These are phyloP conservation scores for Agrypnia vestita DNA, from an alignment of 1,140 invertebrate genomes.

Conservation along the genomic window DNA sequence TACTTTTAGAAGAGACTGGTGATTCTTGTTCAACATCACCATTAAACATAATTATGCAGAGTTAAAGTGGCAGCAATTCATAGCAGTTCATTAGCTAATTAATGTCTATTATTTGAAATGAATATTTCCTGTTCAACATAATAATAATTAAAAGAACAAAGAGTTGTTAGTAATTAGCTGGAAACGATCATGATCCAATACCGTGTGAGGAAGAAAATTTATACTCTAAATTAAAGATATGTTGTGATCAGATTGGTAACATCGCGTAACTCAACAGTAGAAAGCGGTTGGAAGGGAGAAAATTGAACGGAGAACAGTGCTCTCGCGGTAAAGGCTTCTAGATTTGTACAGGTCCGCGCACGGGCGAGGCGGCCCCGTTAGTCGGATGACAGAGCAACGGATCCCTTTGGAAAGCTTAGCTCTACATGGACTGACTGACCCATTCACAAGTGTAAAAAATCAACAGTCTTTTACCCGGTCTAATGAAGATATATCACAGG, in stretches of 20 bases:
- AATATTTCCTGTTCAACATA: no score
- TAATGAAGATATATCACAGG: no score
- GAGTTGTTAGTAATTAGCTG: not conserved
- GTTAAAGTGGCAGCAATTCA: no score
- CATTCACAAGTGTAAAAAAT: no score
- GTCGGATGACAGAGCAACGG: not conserved
- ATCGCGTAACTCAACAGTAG: conserved; percentile 9
- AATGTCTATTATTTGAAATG: no score
- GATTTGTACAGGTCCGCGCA: not conserved
- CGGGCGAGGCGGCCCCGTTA: conserved; percentile 5
- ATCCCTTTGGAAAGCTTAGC: not conserved
- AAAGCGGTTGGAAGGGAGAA: conserved; percentile 27
- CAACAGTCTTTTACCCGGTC: no score
- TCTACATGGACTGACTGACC: not conserved
- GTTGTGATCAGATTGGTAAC: not conserved
- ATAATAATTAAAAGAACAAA: no score
- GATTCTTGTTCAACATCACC: no score
- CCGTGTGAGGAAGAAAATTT: conserved; percentile 14
- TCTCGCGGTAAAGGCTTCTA: not conserved
- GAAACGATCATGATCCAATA: conserved; percentile 9
- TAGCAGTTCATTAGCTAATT: no score
- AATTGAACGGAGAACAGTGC: conserved; percentile 5
- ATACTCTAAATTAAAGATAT: no score
- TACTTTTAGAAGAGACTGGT: no score
- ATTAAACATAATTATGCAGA: no score